Base-by-base conservation (phyloP, 2,113 vertebrate species). In the Eidolon helvum region DNA sequence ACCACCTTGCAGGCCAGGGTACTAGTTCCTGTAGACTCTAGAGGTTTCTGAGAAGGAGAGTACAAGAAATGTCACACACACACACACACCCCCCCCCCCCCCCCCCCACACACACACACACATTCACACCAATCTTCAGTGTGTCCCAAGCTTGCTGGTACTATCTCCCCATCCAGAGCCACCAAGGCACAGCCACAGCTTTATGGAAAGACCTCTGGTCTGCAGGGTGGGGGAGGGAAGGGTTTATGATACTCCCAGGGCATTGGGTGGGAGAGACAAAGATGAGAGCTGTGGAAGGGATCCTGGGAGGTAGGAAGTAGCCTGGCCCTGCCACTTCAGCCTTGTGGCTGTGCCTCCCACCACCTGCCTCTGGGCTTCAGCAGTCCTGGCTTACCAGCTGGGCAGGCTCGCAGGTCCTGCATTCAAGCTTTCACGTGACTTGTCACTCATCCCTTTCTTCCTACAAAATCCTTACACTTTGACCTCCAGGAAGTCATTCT, bases 241-340 rank as follows among this genome's bases (percentile, higher is more conserved):
- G 12, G 28, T 48, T 80, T 69, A 5, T 9, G 61, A 77, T 9
- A 21, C 38, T 45, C 40, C n/a, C 19, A 10, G 15, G 50, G 18
- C 38, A 10, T 7, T 10, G 50, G n/a, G n/a, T 33, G 28, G 65
- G 43, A 33, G 74, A 5, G 55, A 28, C 8, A 50, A 50, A 50
- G 50, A 14, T 50, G 0, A 2, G 22, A 16, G 18, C 40, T 10
- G 7, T 18, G 9, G 9, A 12, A 40, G 40, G 33, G 4, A 0
- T 33, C 43, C 26, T 16, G 8, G 43, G 21, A 35, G 30, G 18
- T 19, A 30, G 82, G 55, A 15, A 10, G 5, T 30, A 72, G 26
- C 35, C 40, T n/a, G 24, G 35, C 28, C 38, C 66, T 19, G 28
- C 48, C 21, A 28, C 9, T 50, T 50, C 6, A 26, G 10, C 38